phyloP scores from a whole-genome alignment of 2,113 vertebrate species.

The Hystrix cristata region DNA sequence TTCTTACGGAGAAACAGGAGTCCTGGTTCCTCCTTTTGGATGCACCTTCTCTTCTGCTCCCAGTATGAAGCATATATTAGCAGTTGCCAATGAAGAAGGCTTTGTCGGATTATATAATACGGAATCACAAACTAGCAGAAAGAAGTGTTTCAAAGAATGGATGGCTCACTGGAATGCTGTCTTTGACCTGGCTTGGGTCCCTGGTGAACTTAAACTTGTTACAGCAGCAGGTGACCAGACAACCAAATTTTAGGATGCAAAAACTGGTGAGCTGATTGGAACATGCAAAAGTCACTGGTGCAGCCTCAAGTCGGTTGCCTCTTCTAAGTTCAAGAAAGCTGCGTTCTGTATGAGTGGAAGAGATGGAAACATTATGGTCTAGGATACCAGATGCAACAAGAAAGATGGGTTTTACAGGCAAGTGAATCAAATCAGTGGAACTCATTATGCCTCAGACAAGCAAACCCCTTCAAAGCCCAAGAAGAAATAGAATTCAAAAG shows the following conservation, averaged over 20 bases:
- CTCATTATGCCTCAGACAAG: slow-evolving; percentile 94
- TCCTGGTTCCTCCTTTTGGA: slow-evolving; percentile 96
- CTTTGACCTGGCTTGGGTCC: slow-evolving; percentile 98
- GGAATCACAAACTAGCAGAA: slow-evolving; percentile 85
- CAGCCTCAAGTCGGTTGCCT: slow-evolving; percentile 97
- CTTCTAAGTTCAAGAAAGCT: slow-evolving; percentile 94
- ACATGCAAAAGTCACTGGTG: slow-evolving; percentile 97
- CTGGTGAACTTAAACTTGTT: slow-evolving; percentile 94
- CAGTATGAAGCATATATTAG: slow-evolving; percentile 89
- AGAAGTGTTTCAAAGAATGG: slow-evolving; percentile 94
- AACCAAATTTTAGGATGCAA: slow-evolving; percentile 96
- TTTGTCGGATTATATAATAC: slow-evolving; percentile 95
- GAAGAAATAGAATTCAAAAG: slow-evolving; percentile 91
- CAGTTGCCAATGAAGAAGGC: slow-evolving; percentile 97
- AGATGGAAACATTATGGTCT: slow-evolving; percentile 99
- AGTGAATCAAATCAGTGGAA: slow-evolving; percentile 97
- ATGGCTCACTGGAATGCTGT: slow-evolving; percentile 97
- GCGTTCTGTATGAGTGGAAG: slow-evolving; percentile 97
- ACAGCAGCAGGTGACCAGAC: slow-evolving; percentile 98
- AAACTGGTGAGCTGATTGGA: slow-evolving; percentile 93
- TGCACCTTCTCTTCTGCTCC: slow-evolving; percentile 93
- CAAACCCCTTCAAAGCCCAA: slow-evolving; percentile 91
- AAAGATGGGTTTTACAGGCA: slow-evolving; percentile 99
- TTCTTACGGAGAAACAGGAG: slow-evolving; percentile 92
- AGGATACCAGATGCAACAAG: slow-evolving; percentile 98